A percentile compares a stretch with the other conserved stretches of the same genome.
Evolutionary conservation across 2,888 invertebrate species (phyloP).

Genomic region (Leuctra nigra): DNA sequence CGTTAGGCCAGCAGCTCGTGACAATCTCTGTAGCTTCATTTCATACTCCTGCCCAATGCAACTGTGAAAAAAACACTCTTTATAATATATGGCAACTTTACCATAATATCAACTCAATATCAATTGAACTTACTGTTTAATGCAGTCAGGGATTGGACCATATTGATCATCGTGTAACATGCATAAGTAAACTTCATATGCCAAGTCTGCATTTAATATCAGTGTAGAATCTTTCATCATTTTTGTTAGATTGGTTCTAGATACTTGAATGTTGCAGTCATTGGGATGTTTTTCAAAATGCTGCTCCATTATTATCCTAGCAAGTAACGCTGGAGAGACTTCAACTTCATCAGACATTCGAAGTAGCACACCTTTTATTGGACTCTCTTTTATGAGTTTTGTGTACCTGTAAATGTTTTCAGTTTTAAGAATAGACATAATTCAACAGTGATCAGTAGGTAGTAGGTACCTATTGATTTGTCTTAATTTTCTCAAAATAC

Average conservation of each 20-base stretch:
- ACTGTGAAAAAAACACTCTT: slow-evolving; percentile 41
- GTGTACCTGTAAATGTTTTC: background rate
- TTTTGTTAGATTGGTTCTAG: slow-evolving; percentile 40
- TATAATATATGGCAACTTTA: background rate
- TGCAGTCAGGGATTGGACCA: slow-evolving; percentile 71
- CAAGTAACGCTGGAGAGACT: slow-evolving; percentile 52
- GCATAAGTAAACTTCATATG: slow-evolving; percentile 71
- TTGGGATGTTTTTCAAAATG: slow-evolving; percentile 37
- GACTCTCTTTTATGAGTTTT: background rate
- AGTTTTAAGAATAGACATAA: background rate
- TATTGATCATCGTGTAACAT: slow-evolving; percentile 76
- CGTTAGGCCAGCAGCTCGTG: slow-evolving; percentile 51
- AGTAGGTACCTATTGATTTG: too few relatives aligned
- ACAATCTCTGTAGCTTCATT: slow-evolving; percentile 57
- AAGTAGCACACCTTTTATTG: slow-evolving; percentile 50
- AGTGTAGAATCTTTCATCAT: slow-evolving; percentile 63
- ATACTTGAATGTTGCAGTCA: background rate
- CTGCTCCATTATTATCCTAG: slow-evolving; percentile 51
- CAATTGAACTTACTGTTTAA: slow-evolving; percentile 53
- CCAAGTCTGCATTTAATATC: slow-evolving; percentile 61
- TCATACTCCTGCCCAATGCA: slow-evolving; percentile 84
- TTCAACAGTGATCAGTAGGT: background rate
- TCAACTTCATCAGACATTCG: slow-evolving; percentile 48
- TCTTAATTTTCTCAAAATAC: slow-evolving; percentile 21
- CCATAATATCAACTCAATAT: background rate